Conservation (phyloP, 2,888 invertebrate species). For the Apotomis betuletana region DNA sequence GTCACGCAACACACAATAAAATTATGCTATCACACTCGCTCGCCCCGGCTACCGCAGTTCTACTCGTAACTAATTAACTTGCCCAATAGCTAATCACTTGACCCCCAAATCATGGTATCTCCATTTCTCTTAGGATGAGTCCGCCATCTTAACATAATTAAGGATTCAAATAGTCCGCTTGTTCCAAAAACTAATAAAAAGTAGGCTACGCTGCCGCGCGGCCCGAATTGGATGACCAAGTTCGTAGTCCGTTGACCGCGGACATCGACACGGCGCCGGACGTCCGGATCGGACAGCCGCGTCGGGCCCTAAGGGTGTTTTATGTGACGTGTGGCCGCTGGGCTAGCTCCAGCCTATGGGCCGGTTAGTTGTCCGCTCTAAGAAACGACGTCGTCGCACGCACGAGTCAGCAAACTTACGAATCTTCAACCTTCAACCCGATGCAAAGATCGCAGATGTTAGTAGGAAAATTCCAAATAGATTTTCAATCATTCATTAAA, state of each 20-base stretch:
- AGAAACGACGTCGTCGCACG: too few relatives aligned
- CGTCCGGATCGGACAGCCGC: neutral
- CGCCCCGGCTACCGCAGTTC: neutral
- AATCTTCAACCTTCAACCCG: too few relatives aligned
- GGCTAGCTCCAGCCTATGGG: neutral
- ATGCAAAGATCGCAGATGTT: too few relatives aligned
- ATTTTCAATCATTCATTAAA: too few relatives aligned
- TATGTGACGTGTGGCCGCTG: neutral
- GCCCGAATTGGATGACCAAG: neutral
- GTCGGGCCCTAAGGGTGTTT: neutral
- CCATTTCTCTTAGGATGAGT: too few relatives aligned
- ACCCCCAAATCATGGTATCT: neutral
- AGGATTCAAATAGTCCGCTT: neutral
- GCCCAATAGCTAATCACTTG: neutral
- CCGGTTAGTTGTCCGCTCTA: too few relatives aligned
- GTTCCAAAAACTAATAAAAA: constrained; percentile 20
- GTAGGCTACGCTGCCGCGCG: constrained; percentile 1
- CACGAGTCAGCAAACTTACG: too few relatives aligned
- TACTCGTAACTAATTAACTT: neutral
- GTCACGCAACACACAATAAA: constrained; percentile 14
- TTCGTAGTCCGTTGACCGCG: constrained; percentile 18
- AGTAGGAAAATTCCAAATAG: too few relatives aligned
- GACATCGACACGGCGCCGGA: neutral
- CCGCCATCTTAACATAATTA: neutral
- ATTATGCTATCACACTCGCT: neutral